Conservation (phyloP, 2,113 vertebrate genomes). For the Eretmochelys imbricata region DNA sequence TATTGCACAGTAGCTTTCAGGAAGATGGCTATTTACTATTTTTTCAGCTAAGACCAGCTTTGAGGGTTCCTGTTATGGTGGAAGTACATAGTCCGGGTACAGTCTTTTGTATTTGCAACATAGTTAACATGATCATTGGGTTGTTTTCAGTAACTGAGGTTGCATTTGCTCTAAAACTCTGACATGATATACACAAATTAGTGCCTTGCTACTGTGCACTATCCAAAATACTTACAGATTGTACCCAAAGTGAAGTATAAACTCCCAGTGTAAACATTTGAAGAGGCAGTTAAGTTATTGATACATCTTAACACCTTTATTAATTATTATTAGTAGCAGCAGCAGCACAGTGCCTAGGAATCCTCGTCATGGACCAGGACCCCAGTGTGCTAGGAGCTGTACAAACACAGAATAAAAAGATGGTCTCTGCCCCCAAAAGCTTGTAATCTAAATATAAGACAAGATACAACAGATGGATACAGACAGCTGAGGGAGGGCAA, state of each 20-base stretch:
- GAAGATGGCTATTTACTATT: neutral
- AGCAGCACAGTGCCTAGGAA: no score
- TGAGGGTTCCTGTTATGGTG: accelerated
- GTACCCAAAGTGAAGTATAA: no score
- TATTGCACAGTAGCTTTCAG: no score
- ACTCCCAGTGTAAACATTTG: neutral
- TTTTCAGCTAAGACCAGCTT: neutral
- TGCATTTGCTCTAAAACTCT: neutral
- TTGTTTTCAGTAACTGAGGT: neutral
- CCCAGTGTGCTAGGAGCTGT: no score
- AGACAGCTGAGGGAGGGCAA: no score
- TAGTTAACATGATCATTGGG: accelerated
- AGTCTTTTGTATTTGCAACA: neutral
- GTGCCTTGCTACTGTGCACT: neutral
- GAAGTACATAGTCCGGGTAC: accelerated
- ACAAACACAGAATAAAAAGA: no score
- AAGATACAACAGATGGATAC: no score
- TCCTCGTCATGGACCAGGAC: no score
- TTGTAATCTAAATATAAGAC: no score
- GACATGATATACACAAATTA: neutral
- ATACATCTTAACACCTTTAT: neutral
- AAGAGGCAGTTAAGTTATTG: neutral
- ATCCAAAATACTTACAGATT: neutral
- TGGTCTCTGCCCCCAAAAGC: no score
- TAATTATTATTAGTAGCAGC: no score